Evolutionary conservation across 2,113 vertebrate genomes (phyloP), one percentile per base, ranked within the genome.

Genomic region (Corapipo altera): DNA sequence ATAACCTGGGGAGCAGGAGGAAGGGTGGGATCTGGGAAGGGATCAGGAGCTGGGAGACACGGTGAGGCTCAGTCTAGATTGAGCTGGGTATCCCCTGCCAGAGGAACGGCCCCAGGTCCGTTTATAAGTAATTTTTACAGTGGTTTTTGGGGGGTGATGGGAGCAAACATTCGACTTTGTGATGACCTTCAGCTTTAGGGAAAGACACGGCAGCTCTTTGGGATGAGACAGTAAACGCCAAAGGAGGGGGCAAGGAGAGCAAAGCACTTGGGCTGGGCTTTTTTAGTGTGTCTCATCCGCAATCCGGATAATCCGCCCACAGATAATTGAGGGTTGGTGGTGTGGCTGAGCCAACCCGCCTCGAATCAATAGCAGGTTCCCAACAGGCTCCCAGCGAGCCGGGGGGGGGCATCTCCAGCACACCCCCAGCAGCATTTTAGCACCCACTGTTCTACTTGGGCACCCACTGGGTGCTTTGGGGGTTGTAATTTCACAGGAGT

Each of bases 291-390:
- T 72, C 85, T 82, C 43, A 64, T 81, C 93, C 51, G 8, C 92
- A 90, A 85, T 72, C 96, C 88, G 85, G 93, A 87, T 89, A 48
- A 94, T 94, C 94, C 92, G 2, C 96, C 96, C 94, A 96, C 94
- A 14, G 92, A 11, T 94, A 97, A 96, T 96, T 97, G 92, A 57
- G 82, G 96, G 92, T 70, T 95, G 94, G 12, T 2, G 17, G 58
- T 13, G 73, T 0, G 48, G 89, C 86, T 84, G 80, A 87, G 93
- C 26, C 93, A 85, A n/a, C 6, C 48, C 61, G 5, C 81, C 55
- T 15, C 43, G 1, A 8, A 78, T 4, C 91, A 9, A 73, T 37
- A 39, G 43, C 79, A 75, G 80, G 35, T 78, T 75, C 86, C 94
- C 89, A 77, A 10, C 26, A 28, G n/a, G 71, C 62, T 81, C 59